Percentiles rank a stretch among this genome's conserved stretches.
phyloP scores from a whole-genome alignment of 2,888 invertebrate species.

The Acanthosepion pharaonis region DNA sequence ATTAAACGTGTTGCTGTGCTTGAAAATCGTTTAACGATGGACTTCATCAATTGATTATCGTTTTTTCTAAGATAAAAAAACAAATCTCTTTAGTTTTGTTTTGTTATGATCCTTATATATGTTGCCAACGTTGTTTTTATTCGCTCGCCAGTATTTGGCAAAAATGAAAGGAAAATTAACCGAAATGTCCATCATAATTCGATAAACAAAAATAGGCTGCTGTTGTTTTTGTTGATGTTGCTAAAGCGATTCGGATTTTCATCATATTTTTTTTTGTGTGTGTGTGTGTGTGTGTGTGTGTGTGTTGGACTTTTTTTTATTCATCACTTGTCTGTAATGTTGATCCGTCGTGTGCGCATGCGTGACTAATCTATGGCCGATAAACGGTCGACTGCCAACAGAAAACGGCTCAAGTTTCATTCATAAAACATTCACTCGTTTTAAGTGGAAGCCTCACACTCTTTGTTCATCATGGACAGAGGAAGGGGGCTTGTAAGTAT shows the following conservation, averaged over 20 bases:
- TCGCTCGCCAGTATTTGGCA: neutral
- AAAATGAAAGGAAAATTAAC: neutral
- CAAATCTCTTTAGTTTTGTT: neutral
- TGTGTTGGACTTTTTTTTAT: neutral
- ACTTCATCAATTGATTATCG: neutral
- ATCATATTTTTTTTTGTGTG: too few relatives aligned
- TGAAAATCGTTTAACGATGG: neutral
- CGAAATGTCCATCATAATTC: neutral
- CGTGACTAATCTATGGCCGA: slow-evolving; percentile 33
- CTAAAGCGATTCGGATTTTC: neutral
- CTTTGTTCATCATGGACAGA: neutral
- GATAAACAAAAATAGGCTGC: neutral
- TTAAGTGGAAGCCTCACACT: neutral
- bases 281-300: too few relatives aligned
- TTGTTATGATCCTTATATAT: neutral
- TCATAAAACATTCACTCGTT: slow-evolving; percentile 33
- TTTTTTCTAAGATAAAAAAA: neutral
- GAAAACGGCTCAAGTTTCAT: neutral
- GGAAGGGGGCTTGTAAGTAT: neutral
- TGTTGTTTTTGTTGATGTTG: neutral
- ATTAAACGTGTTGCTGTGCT: neutral
- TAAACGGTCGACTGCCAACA: slow-evolving; percentile 16
- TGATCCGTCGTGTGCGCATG: neutral
- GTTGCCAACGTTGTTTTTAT: neutral
- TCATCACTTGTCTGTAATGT: neutral